phyloP scores from a whole-genome alignment of 1,140 invertebrate species.

The Sycophaga agraensis region DNA sequence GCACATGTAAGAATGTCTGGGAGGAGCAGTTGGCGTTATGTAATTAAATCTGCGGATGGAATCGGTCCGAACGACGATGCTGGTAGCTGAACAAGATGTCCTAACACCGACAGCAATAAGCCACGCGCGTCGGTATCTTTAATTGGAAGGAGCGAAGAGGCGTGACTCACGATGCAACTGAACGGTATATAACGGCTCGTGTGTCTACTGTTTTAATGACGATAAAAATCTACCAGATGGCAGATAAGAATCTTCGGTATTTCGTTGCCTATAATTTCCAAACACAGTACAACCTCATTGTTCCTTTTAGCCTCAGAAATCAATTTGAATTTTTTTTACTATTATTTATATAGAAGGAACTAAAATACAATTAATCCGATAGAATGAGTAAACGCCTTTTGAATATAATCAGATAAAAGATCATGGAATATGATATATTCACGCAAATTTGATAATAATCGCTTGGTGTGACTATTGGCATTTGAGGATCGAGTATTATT shows the following conservation, averaged over 20 bases:
- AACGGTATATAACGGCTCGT: slow-evolving; percentile 5
- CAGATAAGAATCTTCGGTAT: slow-evolving; percentile 22
- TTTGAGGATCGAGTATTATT: too few relatives aligned
- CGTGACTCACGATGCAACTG: slow-evolving; percentile 21
- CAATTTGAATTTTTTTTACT: too few relatives aligned
- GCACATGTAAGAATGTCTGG: too few relatives aligned
- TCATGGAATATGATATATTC: too few relatives aligned
- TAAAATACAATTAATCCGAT: too few relatives aligned
- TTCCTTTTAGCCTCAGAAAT: too few relatives aligned
- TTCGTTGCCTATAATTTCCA: slow-evolving; percentile 24
- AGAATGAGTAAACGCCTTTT: too few relatives aligned
- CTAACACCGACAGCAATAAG: slow-evolving; percentile 18
- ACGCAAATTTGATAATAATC: too few relatives aligned
- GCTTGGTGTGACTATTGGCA: too few relatives aligned
- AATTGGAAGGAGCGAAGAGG: slow-evolving; percentile 29
- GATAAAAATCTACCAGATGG: slow-evolving; percentile 29
- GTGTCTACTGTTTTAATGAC: slow-evolving; percentile 28
- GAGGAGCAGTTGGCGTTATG: background rate
- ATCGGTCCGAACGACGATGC: slow-evolving; percentile 2
- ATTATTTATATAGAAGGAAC: too few relatives aligned
- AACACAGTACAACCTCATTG: slow-evolving; percentile 2
- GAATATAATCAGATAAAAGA: too few relatives aligned
- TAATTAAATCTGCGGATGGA: slow-evolving; percentile 22
- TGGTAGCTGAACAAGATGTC: slow-evolving; percentile 18
- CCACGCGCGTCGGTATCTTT: slow-evolving; percentile 23